These are phyloP conservation scores for Eulithis testata DNA, from an alignment of 2,888 invertebrate genomes.

Conservation along the genomic window DNA sequence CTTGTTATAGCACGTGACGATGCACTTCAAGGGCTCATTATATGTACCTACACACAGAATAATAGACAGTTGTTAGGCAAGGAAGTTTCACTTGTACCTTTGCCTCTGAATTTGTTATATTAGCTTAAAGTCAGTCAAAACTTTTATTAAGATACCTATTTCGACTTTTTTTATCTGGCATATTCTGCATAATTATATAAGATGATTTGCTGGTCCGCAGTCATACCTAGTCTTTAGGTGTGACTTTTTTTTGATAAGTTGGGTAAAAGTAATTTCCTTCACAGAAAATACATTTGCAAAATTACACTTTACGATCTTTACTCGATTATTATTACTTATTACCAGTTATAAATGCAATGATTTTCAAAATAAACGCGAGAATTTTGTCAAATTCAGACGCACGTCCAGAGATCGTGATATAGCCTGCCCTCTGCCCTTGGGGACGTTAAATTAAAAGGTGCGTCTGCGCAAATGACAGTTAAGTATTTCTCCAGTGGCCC, in stretches of 20 bases:
- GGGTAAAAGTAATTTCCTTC: not conserved
- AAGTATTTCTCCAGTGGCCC: constrained; percentile 53
- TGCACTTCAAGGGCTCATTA: constrained; percentile 70
- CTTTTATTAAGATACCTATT: too few relatives aligned
- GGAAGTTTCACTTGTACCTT: too few relatives aligned
- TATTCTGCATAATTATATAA: too few relatives aligned
- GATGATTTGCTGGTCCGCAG: too few relatives aligned
- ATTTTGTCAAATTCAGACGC: constrained; percentile 33
- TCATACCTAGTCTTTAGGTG: too few relatives aligned
- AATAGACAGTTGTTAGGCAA: not conserved
- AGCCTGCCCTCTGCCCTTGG: constrained; percentile 47
- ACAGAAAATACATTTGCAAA: too few relatives aligned
- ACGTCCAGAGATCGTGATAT: constrained; percentile 43
- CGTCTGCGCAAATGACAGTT: constrained; percentile 59
- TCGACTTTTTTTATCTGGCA: too few relatives aligned
- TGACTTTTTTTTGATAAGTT: not conserved
- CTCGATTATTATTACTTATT: constrained; percentile 7
- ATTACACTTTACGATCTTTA: constrained; percentile 15
- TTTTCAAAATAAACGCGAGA: constrained; percentile 6
- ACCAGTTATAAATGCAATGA: not conserved
- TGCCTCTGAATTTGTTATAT: too few relatives aligned
- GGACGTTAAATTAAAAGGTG: constrained; percentile 53
- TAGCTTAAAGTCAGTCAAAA: too few relatives aligned
- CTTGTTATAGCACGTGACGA: constrained; percentile 78
- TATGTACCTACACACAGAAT: constrained; percentile 44